Percentiles rank a stretch among this genome's conserved stretches.
These are phyloP conservation scores for Coturnix japonica DNA, from an alignment of 2,113 vertebrate species.

Conservation along the genomic window DNA sequence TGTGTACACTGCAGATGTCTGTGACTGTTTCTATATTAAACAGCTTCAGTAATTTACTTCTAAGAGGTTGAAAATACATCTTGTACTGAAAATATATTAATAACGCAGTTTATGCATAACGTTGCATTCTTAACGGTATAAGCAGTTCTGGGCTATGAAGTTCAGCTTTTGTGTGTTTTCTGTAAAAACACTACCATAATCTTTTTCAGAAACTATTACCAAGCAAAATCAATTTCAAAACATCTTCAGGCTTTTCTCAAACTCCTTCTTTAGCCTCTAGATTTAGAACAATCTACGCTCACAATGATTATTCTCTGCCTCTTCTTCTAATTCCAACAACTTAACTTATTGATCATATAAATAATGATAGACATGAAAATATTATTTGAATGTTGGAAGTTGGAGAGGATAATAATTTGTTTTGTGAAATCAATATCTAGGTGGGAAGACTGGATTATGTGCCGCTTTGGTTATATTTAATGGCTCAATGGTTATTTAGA, in stretches of 20 bases:
- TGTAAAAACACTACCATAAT: neutral
- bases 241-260: neutral
- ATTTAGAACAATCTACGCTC: neutral
- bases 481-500: neutral
- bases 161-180: neutral
- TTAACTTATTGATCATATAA: neutral
- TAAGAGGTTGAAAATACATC: neutral
- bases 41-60: neutral
- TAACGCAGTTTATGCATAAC: neutral
- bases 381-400: neutral
- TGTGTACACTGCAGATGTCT: neutral
- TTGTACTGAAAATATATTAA: neutral
- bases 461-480: neutral
- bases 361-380: neutral
- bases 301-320: neutral
- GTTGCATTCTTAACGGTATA: neutral
- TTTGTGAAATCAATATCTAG: neutral
- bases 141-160: neutral
- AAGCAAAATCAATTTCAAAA: neutral
- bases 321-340: neutral
- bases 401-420: neutral
- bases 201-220: neutral
- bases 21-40: neutral
- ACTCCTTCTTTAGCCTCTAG: neutral
- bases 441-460: neutral